Evolutionary conservation across 2,797 vertebrate genomes (phyloP).

Genomic region (Pseudocheirus occidentalis): DNA sequence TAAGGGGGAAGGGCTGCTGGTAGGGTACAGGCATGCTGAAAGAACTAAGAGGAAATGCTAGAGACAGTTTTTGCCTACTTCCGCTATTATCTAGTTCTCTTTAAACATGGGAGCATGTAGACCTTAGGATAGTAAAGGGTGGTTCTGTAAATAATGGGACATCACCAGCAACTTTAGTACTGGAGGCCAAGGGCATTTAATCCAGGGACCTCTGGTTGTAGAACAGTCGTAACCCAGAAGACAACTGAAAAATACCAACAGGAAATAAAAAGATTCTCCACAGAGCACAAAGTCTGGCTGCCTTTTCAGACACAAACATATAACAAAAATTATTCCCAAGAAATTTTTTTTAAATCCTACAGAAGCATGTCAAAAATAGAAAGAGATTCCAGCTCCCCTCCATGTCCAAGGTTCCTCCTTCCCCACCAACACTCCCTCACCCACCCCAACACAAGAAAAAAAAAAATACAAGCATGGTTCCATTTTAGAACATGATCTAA

Average conservation of each 20-base stretch:
- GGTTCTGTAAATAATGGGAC: not conserved
- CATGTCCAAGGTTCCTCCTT: not conserved
- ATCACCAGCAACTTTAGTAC: not conserved
- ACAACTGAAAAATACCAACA: slow-evolving; percentile 56
- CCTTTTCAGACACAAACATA: slow-evolving; percentile 41
- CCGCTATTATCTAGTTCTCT: not conserved
- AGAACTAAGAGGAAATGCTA: not conserved
- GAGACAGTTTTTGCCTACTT: not conserved
- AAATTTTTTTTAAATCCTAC: not conserved
- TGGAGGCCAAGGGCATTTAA: slow-evolving; percentile 49
- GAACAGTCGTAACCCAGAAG: slow-evolving; percentile 30
- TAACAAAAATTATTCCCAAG: slow-evolving; percentile 34
- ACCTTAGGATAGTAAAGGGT: not conserved
- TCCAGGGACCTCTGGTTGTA: slow-evolving; percentile 43
- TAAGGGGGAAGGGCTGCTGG: not conserved
- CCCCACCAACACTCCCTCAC: not conserved
- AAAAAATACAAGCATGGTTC: slow-evolving; percentile 42
- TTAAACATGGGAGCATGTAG: not conserved
- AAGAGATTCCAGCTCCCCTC: slow-evolving; percentile 12
- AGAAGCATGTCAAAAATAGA: slow-evolving; percentile 49
- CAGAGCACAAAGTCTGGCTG: slow-evolving; percentile 31
- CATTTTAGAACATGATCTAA: slow-evolving; percentile 46
- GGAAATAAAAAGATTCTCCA: slow-evolving; percentile 61
- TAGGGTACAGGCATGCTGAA: accelerated
- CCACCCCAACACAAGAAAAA: not conserved